Evolutionary conservation across 2,888 invertebrate genomes (phyloP), one percentile per base, ranked within the genome.

Genomic region (Limnephilus lunatus): DNA sequence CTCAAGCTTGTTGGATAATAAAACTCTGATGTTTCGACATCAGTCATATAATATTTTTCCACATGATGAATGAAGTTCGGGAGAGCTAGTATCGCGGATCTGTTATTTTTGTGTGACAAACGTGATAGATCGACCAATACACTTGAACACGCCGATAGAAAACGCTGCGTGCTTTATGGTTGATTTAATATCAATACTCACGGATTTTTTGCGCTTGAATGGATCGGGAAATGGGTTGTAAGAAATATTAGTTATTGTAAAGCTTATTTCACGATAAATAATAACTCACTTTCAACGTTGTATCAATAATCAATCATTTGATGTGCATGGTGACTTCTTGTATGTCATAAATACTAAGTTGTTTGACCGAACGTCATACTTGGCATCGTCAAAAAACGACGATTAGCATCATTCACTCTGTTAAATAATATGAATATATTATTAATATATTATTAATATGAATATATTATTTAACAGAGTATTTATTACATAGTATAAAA

Each of bases 111-210:
- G 39, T 85, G 85, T 85, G 85, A 85, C 85, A 85, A 85, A 32
- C n/a, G 9, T 85, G 85, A 85, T 85, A 35, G 44, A 85, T 85
- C 39, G 39, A 35, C 85, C 44, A 85, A 85, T 85, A 39, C 85
- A 85, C 85, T 85, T 39, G 31, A 25, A 35, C 32, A 35, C 85
- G n/a, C 85, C 35, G 85, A n/a, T 44, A n/a, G 85, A 85, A 44
- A 85, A 85, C n/a, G 85, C 44, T 32, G 85, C 39, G 35, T 85
- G 85, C 44, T 85, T 85, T 85, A 85, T 85, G 85, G 85, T 39
- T 85, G 85, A 39, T 39, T 85, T 85, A 32, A 32, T 85, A 85
- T 39, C 32, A 85, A 85, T 85, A 85, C 85, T 85, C 85, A 39
- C 35, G 19, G 85, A 35, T 85, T 85, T 85, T 85, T 85, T 85